Base-by-base conservation (phyloP, 1,140 invertebrate species). In the Riptortus pedestris region DNA sequence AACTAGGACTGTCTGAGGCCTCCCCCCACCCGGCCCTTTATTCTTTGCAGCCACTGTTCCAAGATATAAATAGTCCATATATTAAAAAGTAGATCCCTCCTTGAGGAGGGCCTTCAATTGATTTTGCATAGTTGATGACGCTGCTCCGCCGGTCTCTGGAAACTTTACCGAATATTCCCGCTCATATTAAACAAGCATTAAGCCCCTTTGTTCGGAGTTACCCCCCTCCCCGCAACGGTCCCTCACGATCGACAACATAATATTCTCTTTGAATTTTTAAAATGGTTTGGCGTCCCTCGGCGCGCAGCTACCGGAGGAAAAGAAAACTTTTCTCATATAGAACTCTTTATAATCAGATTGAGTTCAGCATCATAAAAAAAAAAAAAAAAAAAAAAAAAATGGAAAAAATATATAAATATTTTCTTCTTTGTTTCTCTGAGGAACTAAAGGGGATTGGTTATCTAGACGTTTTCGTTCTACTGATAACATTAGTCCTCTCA, bases 31-130 rank as follows among this genome's bases (percentile, higher is more conserved):
- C 3, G 22, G n/a, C 9, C 45, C 45, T 51, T 22, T 51, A 51
- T 51, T 51, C 2, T 22, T 51, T 51, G 48, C 48, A 51, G n/a
- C 48, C 48, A 51, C n/a, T 51, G 9, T 24, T 22, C n/a, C n/a
- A 38, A 7, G 22, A 51, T 24, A 51, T 51, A 51, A 51, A 51
- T 51, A 51, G 48, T 51, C 48, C 48, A 51, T 51, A 51, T 51
- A 51, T 51, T 51, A 51, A 51, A 51, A 51, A 51, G 48, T 51
- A 22, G 48, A 51, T 18, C 48, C 48, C 48, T 51, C 18, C 18
- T 22, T 22, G 11, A 4, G n/a, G 16, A 22, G 48, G 9, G n/a
- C 48, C 48, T 51, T 51, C 48, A 51, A 51, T 51, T 51, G 48
- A 51, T 51, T 51, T 51, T 51, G 22, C 48, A 51, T 51, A 51